phyloP scores from a whole-genome alignment of 2,797 vertebrate genomes.

The Parauchenoglanis ngamensis region DNA sequence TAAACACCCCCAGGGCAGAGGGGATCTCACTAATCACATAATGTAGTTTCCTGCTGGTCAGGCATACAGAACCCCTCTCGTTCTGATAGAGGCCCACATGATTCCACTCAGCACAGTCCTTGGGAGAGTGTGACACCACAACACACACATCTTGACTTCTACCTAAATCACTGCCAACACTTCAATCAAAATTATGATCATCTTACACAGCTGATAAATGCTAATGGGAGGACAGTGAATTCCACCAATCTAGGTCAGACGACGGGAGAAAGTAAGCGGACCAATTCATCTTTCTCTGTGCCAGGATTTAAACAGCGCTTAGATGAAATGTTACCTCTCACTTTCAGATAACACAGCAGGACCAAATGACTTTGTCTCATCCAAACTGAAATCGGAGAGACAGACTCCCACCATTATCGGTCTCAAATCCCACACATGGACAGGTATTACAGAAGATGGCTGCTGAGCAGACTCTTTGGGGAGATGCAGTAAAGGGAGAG shows the following conservation, averaged over 20 bases:
- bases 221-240: not conserved
- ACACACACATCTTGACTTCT: not conserved
- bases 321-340: slow-evolving; percentile 38
- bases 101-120: slow-evolving; percentile 2
- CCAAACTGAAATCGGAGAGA: slow-evolving; percentile 37
- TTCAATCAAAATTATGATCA: slow-evolving; percentile 35
- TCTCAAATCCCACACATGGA: slow-evolving; percentile 38
- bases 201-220: slow-evolving; percentile 29
- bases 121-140: not conserved
- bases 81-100: slow-evolving; percentile 26
- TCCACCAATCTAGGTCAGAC: slow-evolving; percentile 23
- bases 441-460: slow-evolving; percentile 47
- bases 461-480: slow-evolving; percentile 41
- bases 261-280: not conserved
- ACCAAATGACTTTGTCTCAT: slow-evolving; percentile 45
- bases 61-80: slow-evolving; percentile 2
- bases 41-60: slow-evolving; percentile 21
- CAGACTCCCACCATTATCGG: slow-evolving; percentile 42
- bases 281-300: slow-evolving; percentile 29
- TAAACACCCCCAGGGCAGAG: slow-evolving; percentile 55
- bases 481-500: slow-evolving; percentile 43
- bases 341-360: slow-evolving; percentile 39
- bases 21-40: slow-evolving; percentile 48
- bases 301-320: slow-evolving; percentile 26
- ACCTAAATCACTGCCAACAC: slow-evolving; percentile 21